These are phyloP conservation scores for Numenius phaeopus DNA, from an alignment of 2,797 vertebrate genomes.

Conservation along the genomic window DNA sequence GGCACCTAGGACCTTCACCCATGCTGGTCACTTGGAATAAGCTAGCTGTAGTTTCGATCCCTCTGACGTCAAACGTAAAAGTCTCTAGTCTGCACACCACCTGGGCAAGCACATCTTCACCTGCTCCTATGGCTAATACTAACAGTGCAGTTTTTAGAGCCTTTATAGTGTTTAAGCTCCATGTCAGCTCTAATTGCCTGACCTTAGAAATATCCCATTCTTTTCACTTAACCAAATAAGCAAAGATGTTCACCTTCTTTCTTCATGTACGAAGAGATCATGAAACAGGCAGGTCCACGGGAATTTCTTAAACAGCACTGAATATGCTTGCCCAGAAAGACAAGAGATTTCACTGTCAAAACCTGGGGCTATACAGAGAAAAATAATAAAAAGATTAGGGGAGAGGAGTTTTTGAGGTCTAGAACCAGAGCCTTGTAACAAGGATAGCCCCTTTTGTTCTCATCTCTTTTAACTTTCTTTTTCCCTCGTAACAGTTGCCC, in stretches of 20 bases:
- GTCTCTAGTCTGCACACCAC: not conserved
- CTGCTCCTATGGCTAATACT: not conserved
- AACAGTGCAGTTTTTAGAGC: not conserved
- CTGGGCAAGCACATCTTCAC: not conserved
- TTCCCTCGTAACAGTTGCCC: constrained; percentile 69
- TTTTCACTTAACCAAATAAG: not conserved
- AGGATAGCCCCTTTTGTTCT: constrained; percentile 52
- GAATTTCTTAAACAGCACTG: not conserved
- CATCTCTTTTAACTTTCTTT: constrained; percentile 69
- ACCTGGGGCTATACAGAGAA: not conserved
- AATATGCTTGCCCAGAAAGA: constrained; percentile 3
- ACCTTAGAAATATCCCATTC: not conserved
- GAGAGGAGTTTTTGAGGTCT: not conserved
- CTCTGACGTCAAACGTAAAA: not conserved
- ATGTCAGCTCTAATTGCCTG: not conserved
- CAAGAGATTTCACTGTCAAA: not conserved
- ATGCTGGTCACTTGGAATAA: not conserved
- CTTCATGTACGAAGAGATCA: fast-evolving
- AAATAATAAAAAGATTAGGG: constrained; percentile 38
- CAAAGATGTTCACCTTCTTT: not conserved
- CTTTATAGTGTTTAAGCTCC: not conserved
- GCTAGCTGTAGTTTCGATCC: not conserved
- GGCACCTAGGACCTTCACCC: not conserved
- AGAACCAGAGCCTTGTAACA: constrained; percentile 54
- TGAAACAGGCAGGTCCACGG: not conserved